Evolutionary conservation across 2,797 vertebrate genomes (phyloP).

Genomic region (Sebastolobus altivelis): DNA sequence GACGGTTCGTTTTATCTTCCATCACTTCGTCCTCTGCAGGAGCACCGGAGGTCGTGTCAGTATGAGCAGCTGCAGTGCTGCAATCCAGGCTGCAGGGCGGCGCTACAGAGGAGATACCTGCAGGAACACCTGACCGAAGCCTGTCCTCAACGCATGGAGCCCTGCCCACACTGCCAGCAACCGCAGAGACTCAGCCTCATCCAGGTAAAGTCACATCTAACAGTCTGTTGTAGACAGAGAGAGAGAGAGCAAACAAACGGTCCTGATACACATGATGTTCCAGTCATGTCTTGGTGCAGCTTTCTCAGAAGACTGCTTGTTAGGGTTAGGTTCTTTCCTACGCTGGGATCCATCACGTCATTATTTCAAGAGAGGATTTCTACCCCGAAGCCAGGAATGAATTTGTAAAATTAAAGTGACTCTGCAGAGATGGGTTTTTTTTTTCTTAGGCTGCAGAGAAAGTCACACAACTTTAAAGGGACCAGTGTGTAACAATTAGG

Average conservation of each 20-base stretch:
- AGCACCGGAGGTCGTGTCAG: constrained; percentile 89
- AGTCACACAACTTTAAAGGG: too few species aligned
- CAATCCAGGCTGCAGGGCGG: constrained; percentile 84
- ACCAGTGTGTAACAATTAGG: too few species aligned
- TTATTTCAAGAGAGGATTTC: too few species aligned
- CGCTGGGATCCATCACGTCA: too few species aligned
- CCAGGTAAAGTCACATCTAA: constrained; percentile 37
- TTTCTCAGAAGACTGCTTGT: background rate
- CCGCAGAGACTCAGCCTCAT: constrained; percentile 21
- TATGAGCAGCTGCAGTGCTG: constrained; percentile 86
- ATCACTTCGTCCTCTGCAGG: constrained; percentile 76
- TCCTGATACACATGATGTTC: background rate
- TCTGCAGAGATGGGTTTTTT: too few species aligned
- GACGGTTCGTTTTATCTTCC: background rate
- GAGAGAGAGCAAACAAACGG: background rate
- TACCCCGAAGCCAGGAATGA: too few species aligned
- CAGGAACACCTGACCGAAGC: constrained; percentile 81
- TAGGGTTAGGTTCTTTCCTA: background rate
- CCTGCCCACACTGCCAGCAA: constrained; percentile 68
- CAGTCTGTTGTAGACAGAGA: background rate
- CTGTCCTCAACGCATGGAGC: constrained; percentile 75
- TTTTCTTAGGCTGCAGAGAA: too few species aligned
- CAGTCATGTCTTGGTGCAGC: background rate
- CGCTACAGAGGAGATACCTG: constrained; percentile 84
- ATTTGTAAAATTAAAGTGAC: too few species aligned